Conservation (phyloP, 1,140 invertebrate species). For the Atta cephalotes region DNA sequence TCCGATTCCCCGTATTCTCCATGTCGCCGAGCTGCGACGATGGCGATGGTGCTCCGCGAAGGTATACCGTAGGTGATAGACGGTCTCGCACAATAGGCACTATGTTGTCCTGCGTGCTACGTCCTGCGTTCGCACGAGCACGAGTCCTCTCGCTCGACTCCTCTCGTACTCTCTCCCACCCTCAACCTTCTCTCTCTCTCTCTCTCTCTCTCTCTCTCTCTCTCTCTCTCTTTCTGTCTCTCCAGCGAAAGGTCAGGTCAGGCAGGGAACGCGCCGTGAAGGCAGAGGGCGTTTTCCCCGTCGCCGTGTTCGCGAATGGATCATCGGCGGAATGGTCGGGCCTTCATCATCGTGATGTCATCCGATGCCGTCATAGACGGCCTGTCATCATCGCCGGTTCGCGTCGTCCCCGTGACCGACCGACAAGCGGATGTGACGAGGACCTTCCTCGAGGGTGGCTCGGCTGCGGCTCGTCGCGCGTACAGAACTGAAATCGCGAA, state of each 20-base stretch:
- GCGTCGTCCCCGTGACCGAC: slow-evolving; percentile 42
- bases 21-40: slow-evolving; percentile 65
- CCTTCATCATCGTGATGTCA: slow-evolving; percentile 51
- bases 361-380: slow-evolving; percentile 52
- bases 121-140: slow-evolving; percentile 39
- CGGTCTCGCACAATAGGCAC: slow-evolving; percentile 68
- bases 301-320: slow-evolving; percentile 44
- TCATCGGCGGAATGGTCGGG: slow-evolving; percentile 58
- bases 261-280: slow-evolving; percentile 47
- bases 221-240: slow-evolving; percentile 30
- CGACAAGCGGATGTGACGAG: slow-evolving; percentile 26
- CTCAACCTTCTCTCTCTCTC: neutral
- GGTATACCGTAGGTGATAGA: slow-evolving; percentile 21
- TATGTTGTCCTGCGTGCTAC: slow-evolving; percentile 35
- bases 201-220: slow-evolving; percentile 23
- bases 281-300: slow-evolving; percentile 43
- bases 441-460: slow-evolving; percentile 5
- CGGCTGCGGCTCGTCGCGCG: slow-evolving; percentile 67
- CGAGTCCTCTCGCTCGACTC: slow-evolving; percentile 23
- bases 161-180: neutral
- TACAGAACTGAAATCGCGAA: slow-evolving; percentile 70
- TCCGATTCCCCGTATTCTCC: slow-evolving; percentile 64
- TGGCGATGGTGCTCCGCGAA: slow-evolving; percentile 61
- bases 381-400: slow-evolving; percentile 60
- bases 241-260: slow-evolving; percentile 55